Evolutionary conservation across 2,888 invertebrate species (phyloP).

Genomic region (Archips xylosteana): DNA sequence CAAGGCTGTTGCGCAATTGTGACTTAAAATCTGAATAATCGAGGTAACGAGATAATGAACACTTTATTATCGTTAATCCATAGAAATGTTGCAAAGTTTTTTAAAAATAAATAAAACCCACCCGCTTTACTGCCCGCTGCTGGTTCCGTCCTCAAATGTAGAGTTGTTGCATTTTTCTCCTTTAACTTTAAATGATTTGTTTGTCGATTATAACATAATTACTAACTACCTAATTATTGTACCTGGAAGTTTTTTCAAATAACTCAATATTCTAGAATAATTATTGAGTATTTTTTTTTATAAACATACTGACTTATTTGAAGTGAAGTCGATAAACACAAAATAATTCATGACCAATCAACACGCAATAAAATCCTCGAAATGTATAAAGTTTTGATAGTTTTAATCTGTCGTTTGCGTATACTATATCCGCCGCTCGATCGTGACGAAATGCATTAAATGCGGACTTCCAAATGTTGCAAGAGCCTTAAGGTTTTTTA

Average conservation of each 20-base stretch:
- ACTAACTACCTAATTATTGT: too few relatives aligned
- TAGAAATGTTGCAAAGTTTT: background rate
- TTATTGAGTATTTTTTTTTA: too few relatives aligned
- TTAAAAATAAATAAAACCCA: background rate
- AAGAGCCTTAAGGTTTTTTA: constrained; percentile 62
- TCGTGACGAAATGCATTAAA: constrained; percentile 34
- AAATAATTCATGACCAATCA: background rate
- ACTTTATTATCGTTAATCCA: background rate
- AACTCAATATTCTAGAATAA: too few relatives aligned
- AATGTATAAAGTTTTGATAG: background rate
- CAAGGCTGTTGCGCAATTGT: constrained; percentile 10
- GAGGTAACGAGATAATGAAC: background rate
- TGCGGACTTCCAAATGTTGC: constrained; percentile 37
- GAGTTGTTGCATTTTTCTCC: too few relatives aligned
- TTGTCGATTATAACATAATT: too few relatives aligned
- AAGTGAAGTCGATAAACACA: background rate
- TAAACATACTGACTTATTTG: too few relatives aligned
- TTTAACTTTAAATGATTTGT: too few relatives aligned
- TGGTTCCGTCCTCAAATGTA: background rate
- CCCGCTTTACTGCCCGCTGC: background rate
- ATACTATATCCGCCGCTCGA: constrained; percentile 8
- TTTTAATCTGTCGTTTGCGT: background rate
- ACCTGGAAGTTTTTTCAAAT: too few relatives aligned
- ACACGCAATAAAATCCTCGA: background rate
- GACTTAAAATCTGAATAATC: background rate